A percentile compares a stretch with the other conserved stretches of the same genome.
Evolutionary conservation across 2,888 invertebrate genomes (phyloP).

Genomic region (Agonopterix subpropinquella): DNA sequence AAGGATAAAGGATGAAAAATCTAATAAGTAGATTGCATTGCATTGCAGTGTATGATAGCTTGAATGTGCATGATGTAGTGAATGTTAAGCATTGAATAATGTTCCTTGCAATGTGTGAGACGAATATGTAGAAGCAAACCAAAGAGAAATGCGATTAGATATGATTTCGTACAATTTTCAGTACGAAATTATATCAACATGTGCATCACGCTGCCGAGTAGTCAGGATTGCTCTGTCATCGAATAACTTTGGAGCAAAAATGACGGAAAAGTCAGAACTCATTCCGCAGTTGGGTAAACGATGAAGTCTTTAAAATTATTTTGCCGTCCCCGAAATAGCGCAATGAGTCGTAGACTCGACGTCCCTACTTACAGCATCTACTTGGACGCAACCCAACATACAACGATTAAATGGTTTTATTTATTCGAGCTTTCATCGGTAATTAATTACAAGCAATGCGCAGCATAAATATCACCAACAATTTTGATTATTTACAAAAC

Average conservation of each 20-base stretch:
- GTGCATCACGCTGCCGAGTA: constrained; percentile 22
- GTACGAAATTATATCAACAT: constrained; percentile 29
- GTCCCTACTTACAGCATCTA: constrained; percentile 54
- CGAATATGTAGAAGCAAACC: constrained; percentile 51
- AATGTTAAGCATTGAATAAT: constrained; percentile 48
- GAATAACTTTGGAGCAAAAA: constrained; percentile 13
- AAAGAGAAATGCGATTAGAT: constrained; percentile 27
- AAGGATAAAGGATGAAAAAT: neutral
- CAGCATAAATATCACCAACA: no score
- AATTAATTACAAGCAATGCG: neutral
- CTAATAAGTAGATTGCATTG: neutral
- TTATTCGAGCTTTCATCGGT: constrained; percentile 5
- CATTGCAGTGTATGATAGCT: constrained; percentile 6
- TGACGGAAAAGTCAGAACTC: constrained; percentile 30
- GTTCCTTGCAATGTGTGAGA: constrained; percentile 63
- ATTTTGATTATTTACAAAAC: no score
- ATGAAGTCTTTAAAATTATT: constrained; percentile 2
- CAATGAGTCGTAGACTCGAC: constrained; percentile 44
- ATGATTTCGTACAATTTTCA: constrained; percentile 22
- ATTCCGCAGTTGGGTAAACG: constrained; percentile 20
- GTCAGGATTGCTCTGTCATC: no score
- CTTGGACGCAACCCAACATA: constrained; percentile 70
- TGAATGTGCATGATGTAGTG: constrained; percentile 3
- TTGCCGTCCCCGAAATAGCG: constrained; percentile 31
- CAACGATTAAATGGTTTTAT: constrained; percentile 16